phyloP scores from a whole-genome alignment of 2,113 vertebrate genomes.

The Burhinus bistriatus region DNA sequence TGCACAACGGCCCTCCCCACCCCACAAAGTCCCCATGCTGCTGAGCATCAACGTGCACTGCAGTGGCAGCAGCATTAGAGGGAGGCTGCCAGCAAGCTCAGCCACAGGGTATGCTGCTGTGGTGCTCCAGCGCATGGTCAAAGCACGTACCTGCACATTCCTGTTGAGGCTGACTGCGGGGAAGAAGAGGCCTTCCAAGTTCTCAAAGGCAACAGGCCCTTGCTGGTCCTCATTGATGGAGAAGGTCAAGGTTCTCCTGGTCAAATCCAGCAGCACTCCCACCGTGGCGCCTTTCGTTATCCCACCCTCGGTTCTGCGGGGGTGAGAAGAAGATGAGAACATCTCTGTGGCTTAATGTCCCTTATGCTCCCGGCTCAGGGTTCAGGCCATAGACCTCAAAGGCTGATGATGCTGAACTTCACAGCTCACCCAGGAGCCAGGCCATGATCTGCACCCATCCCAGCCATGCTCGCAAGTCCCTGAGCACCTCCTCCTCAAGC shows the following conservation, averaged over 20 bases:
- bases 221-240: slow-evolving; percentile 99
- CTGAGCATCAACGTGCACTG: background rate
- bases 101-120: accelerated
- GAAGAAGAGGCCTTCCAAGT: slow-evolving; percentile 91
- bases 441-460: background rate
- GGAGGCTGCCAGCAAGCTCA: background rate
- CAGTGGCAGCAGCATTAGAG: background rate
- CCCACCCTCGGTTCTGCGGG: slow-evolving; percentile 89
- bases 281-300: slow-evolving; percentile 91
- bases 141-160: slow-evolving; percentile 88
- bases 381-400: background rate
- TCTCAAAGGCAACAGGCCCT: slow-evolving; percentile 93
- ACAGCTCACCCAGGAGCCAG: background rate
- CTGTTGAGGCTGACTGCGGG: slow-evolving; percentile 96
- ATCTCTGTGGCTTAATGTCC: background rate
- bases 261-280: slow-evolving; percentile 91
- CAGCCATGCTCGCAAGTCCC: background rate
- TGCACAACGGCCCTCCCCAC: background rate
- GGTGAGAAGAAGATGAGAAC: background rate
- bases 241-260: slow-evolving; percentile 88
- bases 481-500: background rate
- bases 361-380: background rate
- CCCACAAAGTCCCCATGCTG: background rate
- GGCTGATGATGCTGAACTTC: background rate
- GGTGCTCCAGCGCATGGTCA: accelerated